phyloP scores from a whole-genome alignment of 2,797 vertebrate species.

The Selene dorsalis region DNA sequence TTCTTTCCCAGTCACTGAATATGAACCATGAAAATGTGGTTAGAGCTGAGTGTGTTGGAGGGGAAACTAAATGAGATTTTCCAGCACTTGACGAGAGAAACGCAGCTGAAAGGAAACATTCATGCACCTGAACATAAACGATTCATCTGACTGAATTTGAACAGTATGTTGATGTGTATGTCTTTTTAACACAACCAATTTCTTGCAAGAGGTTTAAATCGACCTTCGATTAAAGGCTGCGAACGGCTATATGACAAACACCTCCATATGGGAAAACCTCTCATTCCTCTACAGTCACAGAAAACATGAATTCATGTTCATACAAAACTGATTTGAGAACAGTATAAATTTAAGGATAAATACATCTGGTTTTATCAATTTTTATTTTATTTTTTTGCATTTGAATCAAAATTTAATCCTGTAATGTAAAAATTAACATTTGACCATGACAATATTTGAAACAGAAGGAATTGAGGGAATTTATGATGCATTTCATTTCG shows the following conservation, averaged over 20 bases:
- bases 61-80: conserved; percentile 53
- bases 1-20: conserved; percentile 28
- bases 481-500: no score
- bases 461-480: background rate
- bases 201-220: background rate
- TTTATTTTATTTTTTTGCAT: no score
- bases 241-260: background rate
- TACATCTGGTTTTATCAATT: no score
- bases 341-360: no score
- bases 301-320: no score
- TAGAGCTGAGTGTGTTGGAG: conserved; percentile 24
- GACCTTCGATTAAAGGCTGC: background rate
- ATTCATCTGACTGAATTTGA: background rate
- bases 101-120: conserved; percentile 27
- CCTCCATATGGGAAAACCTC: background rate
- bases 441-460: background rate
- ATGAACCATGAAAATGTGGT: conserved; percentile 33
- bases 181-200: background rate
- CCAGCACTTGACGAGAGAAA: conserved; percentile 36
- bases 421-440: no score
- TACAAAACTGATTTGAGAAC: no score
- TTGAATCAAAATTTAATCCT: no score
- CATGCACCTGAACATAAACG: background rate
- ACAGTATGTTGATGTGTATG: background rate
- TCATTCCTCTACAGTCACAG: no score